A percentile compares a stretch with the other conserved stretches of the same genome.
Conservation (phyloP, 2,797 vertebrate genomes). For the Urosaurus nigricauda region DNA sequence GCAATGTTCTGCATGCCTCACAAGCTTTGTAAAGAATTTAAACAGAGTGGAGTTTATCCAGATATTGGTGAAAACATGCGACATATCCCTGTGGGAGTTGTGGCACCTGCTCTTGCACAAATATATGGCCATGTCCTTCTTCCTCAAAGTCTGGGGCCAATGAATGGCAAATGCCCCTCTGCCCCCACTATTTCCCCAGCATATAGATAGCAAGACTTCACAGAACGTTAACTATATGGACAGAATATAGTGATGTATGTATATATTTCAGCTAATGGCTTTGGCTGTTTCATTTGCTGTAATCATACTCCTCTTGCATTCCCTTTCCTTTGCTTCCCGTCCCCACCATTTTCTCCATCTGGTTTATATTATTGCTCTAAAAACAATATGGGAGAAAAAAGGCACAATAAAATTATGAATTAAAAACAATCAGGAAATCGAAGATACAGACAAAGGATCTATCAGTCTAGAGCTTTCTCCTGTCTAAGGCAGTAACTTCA, state of each 20-base stretch:
- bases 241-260: background rate
- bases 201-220: background rate
- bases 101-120: background rate
- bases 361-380: slow-evolving; percentile 10
- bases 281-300: background rate
- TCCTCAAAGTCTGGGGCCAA: background rate
- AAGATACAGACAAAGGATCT: background rate
- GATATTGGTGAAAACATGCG: background rate
- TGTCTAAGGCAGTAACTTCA: slow-evolving; percentile 34
- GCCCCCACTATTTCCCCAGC: background rate
- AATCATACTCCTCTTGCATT: background rate
- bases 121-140: background rate
- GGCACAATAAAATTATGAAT: background rate
- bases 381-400: background rate
- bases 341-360: background rate
- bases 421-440: slow-evolving; percentile 22
- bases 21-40: background rate
- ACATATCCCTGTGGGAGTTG: background rate
- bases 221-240: background rate
- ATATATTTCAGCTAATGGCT: too few species aligned
- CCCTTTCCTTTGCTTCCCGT: background rate
- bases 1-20: background rate
- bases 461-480: background rate
- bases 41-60: background rate
- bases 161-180: background rate